Conservation (phyloP, 2,113 vertebrate genomes). For the Lamprotornis superbus region DNA sequence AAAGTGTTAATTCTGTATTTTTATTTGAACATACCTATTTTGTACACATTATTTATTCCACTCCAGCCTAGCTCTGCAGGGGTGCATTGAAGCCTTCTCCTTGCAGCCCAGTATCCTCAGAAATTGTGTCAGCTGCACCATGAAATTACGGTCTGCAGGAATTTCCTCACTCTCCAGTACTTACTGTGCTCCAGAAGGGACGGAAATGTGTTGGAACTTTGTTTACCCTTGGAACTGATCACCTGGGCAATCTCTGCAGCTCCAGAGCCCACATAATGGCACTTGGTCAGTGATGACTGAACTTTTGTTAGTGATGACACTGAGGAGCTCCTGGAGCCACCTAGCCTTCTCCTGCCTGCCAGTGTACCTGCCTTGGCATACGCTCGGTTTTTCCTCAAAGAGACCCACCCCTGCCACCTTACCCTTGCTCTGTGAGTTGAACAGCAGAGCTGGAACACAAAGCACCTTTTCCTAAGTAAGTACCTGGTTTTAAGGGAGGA, state of each 20-base stretch:
- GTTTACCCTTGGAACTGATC: too few species aligned
- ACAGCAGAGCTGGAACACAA: neutral
- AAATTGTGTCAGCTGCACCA: neutral
- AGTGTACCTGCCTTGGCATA: neutral
- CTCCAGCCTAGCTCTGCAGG: neutral
- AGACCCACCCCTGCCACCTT: neutral
- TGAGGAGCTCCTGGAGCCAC: neutral
- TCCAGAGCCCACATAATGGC: neutral
- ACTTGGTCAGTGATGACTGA: too few species aligned
- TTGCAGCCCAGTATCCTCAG: neutral
- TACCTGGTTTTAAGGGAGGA: neutral
- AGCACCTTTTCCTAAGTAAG: neutral
- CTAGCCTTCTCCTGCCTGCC: neutral
- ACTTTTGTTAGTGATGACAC: too few species aligned
- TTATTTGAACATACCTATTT: neutral
- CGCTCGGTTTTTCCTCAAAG: neutral
- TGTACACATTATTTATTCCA: rapidly evolving
- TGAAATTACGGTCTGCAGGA: neutral
- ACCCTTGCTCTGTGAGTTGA: neutral
- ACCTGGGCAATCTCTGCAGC: neutral
- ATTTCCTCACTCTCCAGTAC: neutral
- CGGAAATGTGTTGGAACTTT: neutral
- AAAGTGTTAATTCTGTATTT: neutral
- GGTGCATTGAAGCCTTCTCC: neutral
- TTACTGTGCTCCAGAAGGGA: neutral